Base-by-base conservation (phyloP, 2,888 invertebrate species). In the Synanthedon vespiformis region DNA sequence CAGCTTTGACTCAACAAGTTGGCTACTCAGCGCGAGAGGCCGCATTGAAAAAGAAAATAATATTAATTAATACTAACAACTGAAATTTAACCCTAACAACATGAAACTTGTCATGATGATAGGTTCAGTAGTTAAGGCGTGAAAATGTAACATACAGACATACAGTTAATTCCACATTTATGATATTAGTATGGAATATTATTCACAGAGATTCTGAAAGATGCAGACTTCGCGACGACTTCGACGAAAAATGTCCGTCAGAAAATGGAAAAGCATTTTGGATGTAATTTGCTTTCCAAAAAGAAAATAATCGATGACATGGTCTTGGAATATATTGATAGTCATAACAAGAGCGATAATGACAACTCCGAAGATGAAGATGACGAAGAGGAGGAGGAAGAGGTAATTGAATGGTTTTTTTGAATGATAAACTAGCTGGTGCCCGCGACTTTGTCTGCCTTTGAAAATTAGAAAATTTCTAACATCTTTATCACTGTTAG, bases 191-290 rank as follows among this genome's bases (percentile, higher is more conserved):
- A 22, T 22, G 22, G 22, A 22, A 13, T 44, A n/a, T 4, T n/a
- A 44, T 60, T 68, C 81, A 4, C 78, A 96, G 96, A 91, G 53
- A 95, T 97, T 70, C 89, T 98, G 27, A 93, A 95, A 81, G 93
- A 92, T 77, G 95, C 96, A 8, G 95, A 97, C 74, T 14, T 48
- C 18, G 90, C 92, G 8, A 91, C 92, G 52, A 93, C 94, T 60
- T 95, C 97, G 3, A 93, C 95, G 6, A 97, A 97, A 74, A 95
- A 95, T 77, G 95, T 98, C 13, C 91, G 97, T 49, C 92, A 93
- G 73, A 92, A 94, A 68, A 84, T 98, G 59, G 96, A 97, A 76
- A 91, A 93, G 61, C 93, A 93, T 65, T 88, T 96, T 8, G 92
- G 92, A 41, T 88, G 91, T 51, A 94, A 96, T 63, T 87, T 98